Evolutionary conservation across 2,888 invertebrate species (phyloP).

Genomic region (Nymphalis c-album): DNA sequence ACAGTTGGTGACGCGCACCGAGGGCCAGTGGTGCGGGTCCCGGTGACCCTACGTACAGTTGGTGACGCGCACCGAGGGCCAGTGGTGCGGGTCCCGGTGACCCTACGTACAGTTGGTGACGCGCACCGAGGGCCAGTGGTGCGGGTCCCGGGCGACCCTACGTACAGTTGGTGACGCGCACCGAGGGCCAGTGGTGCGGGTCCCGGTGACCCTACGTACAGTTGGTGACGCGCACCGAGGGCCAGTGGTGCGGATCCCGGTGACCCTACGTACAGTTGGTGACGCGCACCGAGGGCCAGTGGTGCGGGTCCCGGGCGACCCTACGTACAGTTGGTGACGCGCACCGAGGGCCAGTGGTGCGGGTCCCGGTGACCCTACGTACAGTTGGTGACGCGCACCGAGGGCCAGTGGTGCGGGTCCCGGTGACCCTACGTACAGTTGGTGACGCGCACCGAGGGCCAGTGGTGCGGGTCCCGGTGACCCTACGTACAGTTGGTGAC

Average conservation of each 20-base stretch:
- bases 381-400: constrained; percentile 34
- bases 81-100: background rate
- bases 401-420: background rate
- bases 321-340: constrained; percentile 47
- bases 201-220: constrained; percentile 11
- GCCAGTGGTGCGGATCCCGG: constrained; percentile 1
- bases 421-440: background rate
- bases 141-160: background rate
- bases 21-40: background rate
- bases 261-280: constrained; percentile 42
- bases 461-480: background rate
- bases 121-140: constrained; percentile 4
- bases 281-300: constrained; percentile 69
- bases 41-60: background rate
- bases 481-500: constrained; percentile 35
- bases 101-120: constrained; percentile 8
- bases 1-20: constrained; percentile 33
- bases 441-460: constrained; percentile 5
- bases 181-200: background rate
- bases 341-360: constrained; percentile 66
- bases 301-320: constrained; percentile 45
- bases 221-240: constrained; percentile 48
- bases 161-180: constrained; percentile 11
- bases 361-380: constrained; percentile 27
- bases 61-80: constrained; percentile 5